Percentiles rank a stretch among this genome's conserved stretches.
Evolutionary conservation across 2,888 invertebrate species (phyloP).

Genomic region (Drosophila neutralis): DNA sequence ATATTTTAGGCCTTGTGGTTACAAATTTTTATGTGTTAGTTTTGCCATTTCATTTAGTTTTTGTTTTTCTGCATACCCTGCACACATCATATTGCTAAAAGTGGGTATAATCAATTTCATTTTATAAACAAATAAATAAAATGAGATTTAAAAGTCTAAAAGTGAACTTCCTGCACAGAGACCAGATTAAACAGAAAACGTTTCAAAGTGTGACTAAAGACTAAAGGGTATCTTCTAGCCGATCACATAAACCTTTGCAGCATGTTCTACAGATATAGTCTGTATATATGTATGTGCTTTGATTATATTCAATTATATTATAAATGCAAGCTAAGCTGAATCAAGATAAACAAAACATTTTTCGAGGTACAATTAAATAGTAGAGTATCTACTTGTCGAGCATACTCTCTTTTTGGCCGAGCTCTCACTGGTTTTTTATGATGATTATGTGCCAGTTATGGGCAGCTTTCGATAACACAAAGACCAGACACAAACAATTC

Average conservation of each 20-base stretch:
- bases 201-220: not conserved
- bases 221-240: not conserved
- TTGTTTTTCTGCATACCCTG: constrained; percentile 36
- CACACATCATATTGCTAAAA: not conserved
- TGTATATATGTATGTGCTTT: not conserved
- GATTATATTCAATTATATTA: not conserved
- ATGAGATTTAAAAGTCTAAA: not conserved
- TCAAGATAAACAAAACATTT: not conserved
- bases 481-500: constrained; percentile 50
- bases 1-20: constrained; percentile 59
- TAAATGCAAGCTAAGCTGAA: not conserved
- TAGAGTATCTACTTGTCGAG: constrained; percentile 12
- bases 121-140: not conserved
- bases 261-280: too few relatives aligned
- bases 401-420: not conserved
- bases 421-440: constrained; percentile 33
- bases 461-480: constrained; percentile 49
- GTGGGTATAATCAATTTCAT: not conserved
- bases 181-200: not conserved
- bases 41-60: constrained; percentile 66
- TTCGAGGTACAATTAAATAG: too few relatives aligned
- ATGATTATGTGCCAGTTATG: constrained; percentile 62
- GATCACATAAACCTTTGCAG: not conserved
- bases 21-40: constrained; percentile 77
- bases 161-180: not conserved